Evolutionary conservation across 2,797 vertebrate species (phyloP), one percentile per base, ranked within the genome.

Genomic region (Lepilemur ruficaudatus): DNA sequence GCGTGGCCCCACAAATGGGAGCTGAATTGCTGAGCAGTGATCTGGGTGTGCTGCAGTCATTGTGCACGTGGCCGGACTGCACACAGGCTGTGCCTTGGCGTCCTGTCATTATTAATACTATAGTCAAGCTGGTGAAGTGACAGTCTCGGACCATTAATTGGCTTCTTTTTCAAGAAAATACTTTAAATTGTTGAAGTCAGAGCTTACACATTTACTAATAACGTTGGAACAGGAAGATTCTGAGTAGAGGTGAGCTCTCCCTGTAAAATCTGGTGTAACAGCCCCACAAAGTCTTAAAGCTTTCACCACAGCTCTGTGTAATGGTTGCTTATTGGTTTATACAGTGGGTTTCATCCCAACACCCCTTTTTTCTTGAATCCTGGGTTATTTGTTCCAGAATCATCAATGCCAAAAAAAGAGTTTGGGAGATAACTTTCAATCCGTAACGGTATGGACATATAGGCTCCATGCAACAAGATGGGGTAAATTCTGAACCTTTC

Each of bases 51-150:
- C 4, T 78, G 28, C 14, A 4, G n/a, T 75, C 72, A 1, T 22
- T 50, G 20, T 4, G n/a, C 4, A 0, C 1, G 0, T 14, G 7
- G 20, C 1, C 0, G 14, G 0, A 2, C 57, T 8, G 6, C 50
- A 55, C 4, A 15, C 63, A 67, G 20, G 38, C 15, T 1, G 23
- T 14, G 1, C 20, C n/a, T 61, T 13, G 7, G 48, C 17, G 0
- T 79, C 30, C 50, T 1, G 7, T 12, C n/a, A 22, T 14, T 25
- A 12, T 55, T 86, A 23, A 23, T 32, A 88, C 32, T 57, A 23
- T 0, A 32, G 43, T 32, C 28, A 11, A 48, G 57, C 22, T 30
- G 30, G 50, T 55, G 43, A 78, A 52, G 12, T 4, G 6, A 81
- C 57, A 75, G 5, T 13, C 28, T 35, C 55, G 43, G 30, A 23